These are phyloP conservation scores for Turritopsis dohrnii DNA, from an alignment of 30 jellyfish, hydroid and myxozoan species.

Conservation along the genomic window DNA sequence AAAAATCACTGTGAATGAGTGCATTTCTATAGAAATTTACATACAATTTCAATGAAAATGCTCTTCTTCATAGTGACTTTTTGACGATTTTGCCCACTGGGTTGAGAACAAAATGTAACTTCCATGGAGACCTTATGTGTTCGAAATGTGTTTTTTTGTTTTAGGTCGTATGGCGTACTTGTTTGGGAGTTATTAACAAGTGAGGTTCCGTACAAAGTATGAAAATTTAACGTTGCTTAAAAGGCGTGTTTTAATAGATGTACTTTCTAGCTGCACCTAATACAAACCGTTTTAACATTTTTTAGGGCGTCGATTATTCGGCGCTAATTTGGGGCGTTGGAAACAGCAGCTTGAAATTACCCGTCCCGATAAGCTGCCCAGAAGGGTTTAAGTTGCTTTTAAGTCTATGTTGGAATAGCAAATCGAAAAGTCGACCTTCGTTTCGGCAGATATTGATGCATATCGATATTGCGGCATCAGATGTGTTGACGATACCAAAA, in stretches of 20 bases:
- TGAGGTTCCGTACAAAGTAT: slow-evolving; percentile 94
- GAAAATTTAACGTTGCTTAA: too few relatives aligned
- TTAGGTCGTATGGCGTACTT: slow-evolving; percentile 95
- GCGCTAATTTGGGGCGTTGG: slow-evolving; percentile 99
- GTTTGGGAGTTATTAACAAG: slow-evolving; percentile 93
- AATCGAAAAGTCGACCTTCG: slow-evolving; percentile 95
- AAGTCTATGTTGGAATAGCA: slow-evolving; percentile 86
- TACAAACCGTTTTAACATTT: too few relatives aligned
- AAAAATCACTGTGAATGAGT: too few relatives aligned
- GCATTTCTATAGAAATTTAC: too few relatives aligned
- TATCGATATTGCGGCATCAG: slow-evolving; percentile 93
- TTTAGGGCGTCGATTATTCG: slow-evolving; percentile 95
- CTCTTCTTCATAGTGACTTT: too few relatives aligned
- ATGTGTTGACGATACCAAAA: slow-evolving; percentile 64
- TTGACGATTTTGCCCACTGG: too few relatives aligned
- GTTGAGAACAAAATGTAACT: neutral
- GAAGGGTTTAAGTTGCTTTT: slow-evolving; percentile 91
- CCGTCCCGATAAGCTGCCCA: slow-evolving; percentile 95
- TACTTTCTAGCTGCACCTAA: too few relatives aligned
- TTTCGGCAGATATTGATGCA: slow-evolving; percentile 92
- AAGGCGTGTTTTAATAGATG: too few relatives aligned
- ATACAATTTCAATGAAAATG: too few relatives aligned
- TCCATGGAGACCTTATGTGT: neutral
- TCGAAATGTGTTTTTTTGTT: neutral
- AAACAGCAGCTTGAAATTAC: slow-evolving; percentile 82